Conservation (phyloP, 1,140 invertebrate genomes). For the Diachasmimorpha longicaudata region DNA sequence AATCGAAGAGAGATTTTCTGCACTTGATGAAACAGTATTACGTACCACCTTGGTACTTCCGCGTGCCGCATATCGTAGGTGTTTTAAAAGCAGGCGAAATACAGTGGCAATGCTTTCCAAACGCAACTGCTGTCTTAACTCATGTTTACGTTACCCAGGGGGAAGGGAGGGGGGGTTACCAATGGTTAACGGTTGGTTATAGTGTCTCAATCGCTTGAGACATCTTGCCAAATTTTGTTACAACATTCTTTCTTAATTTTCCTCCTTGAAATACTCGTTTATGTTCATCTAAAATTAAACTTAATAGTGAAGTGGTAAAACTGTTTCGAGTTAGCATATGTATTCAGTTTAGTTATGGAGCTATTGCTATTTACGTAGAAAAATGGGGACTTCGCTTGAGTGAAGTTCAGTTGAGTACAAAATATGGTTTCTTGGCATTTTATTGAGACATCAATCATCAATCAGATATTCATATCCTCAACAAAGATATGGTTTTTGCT, state of each 20-base stretch:
- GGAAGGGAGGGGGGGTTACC: constrained; percentile 44
- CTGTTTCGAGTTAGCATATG: neutral
- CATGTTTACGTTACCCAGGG: constrained; percentile 39
- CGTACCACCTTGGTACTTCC: neutral
- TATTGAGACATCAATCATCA: no score
- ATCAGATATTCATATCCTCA: no score
- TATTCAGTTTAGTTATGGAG: neutral
- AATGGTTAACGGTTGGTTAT: constrained; percentile 42
- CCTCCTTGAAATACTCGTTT: neutral
- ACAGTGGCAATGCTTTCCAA: neutral
- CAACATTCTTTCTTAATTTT: constrained; percentile 28
- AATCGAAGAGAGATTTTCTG: constrained; percentile 1
- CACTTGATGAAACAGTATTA: neutral
- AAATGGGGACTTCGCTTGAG: no score
- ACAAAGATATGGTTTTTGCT: no score
- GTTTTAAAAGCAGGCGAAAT: neutral
- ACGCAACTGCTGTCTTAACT: neutral
- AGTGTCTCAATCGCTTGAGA: constrained; percentile 47
- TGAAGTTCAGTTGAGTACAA: neutral
- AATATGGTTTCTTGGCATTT: no score
- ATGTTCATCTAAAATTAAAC: neutral
- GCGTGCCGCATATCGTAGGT: neutral
- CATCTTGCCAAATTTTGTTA: constrained; percentile 53
- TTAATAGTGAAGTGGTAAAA: neutral
- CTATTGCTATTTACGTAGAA: no score